phyloP scores from a whole-genome alignment of 2,888 invertebrate species.

The Ceraclea dissimilis region DNA sequence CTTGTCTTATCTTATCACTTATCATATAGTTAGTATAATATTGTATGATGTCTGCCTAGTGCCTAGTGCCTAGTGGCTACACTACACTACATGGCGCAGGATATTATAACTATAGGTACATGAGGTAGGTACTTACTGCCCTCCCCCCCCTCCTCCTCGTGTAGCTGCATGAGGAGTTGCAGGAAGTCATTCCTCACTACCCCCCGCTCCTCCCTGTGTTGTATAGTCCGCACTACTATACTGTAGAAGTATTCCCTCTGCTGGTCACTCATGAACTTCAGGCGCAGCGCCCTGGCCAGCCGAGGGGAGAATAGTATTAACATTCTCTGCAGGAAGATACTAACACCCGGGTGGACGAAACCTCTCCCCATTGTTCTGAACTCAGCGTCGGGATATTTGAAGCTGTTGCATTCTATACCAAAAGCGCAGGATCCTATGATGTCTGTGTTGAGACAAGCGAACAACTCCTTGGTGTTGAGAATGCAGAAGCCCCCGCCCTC shows the following conservation, averaged over 20 bases:
- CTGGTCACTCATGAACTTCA: conserved; percentile 4
- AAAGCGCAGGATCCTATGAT: conserved; percentile 44
- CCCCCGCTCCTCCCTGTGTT: conserved; percentile 34
- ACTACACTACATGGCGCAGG: too few species aligned
- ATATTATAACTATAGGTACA: too few species aligned
- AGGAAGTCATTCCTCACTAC: conserved; percentile 46
- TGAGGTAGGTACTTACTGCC: too few species aligned
- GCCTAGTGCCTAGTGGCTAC: too few species aligned
- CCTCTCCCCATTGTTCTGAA: conserved; percentile 30
- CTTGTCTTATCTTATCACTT: too few species aligned
- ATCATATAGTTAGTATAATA: too few species aligned
- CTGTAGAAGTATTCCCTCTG: conserved; percentile 35
- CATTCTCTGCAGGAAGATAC: background rate
- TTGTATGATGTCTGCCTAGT: too few species aligned
- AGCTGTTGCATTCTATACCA: conserved; percentile 41
- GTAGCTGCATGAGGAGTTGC: conserved; percentile 47
- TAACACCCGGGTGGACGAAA: conserved; percentile 23
- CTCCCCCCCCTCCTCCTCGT: conserved; percentile 18
- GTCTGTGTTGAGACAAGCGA: conserved; percentile 41
- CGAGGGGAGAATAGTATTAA: conserved; percentile 30
- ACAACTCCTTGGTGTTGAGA: conserved; percentile 23
- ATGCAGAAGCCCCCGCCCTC: background rate
- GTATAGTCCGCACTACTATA: conserved; percentile 38
- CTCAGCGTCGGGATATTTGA: conserved; percentile 35
- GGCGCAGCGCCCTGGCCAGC: background rate